Conservation (phyloP, 2,113 vertebrate species). For the Tachysurus fulvidraco region DNA sequence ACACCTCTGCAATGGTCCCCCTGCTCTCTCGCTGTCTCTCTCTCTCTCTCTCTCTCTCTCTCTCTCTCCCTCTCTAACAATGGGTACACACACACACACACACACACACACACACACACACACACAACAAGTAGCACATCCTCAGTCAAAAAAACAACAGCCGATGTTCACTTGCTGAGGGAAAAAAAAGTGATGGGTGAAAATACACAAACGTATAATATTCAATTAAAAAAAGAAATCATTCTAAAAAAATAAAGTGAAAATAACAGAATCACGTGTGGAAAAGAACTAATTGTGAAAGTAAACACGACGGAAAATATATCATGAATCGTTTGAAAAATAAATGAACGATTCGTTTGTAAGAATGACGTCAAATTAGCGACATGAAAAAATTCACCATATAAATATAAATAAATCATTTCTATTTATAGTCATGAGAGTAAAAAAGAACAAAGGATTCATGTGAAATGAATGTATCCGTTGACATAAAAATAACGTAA, state of each 20-base stretch:
- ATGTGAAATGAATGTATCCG: background rate
- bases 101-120: too few relatives aligned
- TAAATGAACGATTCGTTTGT: background rate
- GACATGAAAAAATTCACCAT: background rate
- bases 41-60: background rate
- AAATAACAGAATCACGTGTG: too few relatives aligned
- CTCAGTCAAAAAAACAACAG: constrained; percentile 3
- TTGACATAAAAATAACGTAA: background rate
- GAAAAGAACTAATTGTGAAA: background rate
- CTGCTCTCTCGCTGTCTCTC: background rate
- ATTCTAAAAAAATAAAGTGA: background rate
- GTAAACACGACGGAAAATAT: background rate
- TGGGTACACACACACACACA: too few relatives aligned
- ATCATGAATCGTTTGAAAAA: background rate
- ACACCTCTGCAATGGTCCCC: background rate
- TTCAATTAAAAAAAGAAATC: background rate
- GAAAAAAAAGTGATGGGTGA: too few relatives aligned
- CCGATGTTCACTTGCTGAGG: background rate
- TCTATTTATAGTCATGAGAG: too few relatives aligned
- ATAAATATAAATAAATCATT: background rate
- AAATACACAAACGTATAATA: too few relatives aligned
- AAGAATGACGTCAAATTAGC: background rate
- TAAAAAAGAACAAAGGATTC: background rate
- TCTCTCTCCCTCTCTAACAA: background rate
- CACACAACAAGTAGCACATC: constrained; percentile 18